Evolutionary conservation across 2,888 invertebrate genomes (phyloP).

Genomic region (Drosophila paramelanica): DNA sequence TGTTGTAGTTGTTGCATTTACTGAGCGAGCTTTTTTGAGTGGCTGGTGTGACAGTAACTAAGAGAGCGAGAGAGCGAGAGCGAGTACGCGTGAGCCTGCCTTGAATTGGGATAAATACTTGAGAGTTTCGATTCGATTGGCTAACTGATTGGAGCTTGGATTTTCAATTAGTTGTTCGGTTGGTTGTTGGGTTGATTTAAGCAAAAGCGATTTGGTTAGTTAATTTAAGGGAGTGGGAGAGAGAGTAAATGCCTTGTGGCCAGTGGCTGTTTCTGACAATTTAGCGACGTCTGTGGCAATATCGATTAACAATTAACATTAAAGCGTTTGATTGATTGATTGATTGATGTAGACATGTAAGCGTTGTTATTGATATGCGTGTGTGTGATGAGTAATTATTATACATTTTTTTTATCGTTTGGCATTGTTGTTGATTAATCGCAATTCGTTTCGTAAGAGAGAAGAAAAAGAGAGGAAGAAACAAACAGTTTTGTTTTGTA

Average conservation of each 20-base stretch:
- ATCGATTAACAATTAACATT: slow-evolving; percentile 17
- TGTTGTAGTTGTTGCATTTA: slow-evolving; percentile 21
- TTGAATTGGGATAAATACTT: background rate
- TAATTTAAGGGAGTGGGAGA: slow-evolving; percentile 23
- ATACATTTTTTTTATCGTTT: slow-evolving; percentile 12
- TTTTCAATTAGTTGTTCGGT: slow-evolving; percentile 13
- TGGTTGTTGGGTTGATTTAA: slow-evolving; percentile 52
- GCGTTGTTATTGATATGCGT: slow-evolving; percentile 2
- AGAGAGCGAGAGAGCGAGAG: slow-evolving; percentile 9
- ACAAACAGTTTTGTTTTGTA: slow-evolving; percentile 50
- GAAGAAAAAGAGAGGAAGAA: slow-evolving; percentile 68
- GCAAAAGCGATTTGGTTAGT: slow-evolving; percentile 60
- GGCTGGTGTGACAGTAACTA: slow-evolving; percentile 13
- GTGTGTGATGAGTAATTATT: slow-evolving; percentile 13
- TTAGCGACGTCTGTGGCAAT: slow-evolving; percentile 67
- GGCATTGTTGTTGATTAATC: slow-evolving; percentile 45
- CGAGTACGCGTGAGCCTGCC: slow-evolving; percentile 20
- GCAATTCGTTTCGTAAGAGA: slow-evolving; percentile 46
- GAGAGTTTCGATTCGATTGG: slow-evolving; percentile 13
- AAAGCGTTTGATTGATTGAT: slow-evolving; percentile 4
- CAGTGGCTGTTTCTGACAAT: slow-evolving; percentile 48
- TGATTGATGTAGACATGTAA: slow-evolving; percentile 3
- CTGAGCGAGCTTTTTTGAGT: slow-evolving; percentile 41
- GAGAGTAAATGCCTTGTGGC: slow-evolving; percentile 54
- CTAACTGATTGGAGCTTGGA: slow-evolving; percentile 7